phyloP scores from a whole-genome alignment of 1,140 invertebrate species.

The Heliconius himera region DNA sequence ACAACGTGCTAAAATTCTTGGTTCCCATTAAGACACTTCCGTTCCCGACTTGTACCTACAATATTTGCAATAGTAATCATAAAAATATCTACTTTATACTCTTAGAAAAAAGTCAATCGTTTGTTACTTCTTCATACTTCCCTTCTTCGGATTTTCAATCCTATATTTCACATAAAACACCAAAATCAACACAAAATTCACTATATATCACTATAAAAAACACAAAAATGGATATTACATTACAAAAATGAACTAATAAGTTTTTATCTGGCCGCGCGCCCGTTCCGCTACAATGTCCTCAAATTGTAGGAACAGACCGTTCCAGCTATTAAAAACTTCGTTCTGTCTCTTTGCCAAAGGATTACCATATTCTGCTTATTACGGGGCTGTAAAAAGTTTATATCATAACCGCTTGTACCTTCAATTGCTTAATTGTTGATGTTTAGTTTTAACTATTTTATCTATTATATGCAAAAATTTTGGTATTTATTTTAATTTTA shows the following conservation, averaged over 20 bases:
- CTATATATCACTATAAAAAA: background rate
- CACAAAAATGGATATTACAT: background rate
- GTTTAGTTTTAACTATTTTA: background rate
- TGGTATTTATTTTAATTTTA: too few relatives aligned
- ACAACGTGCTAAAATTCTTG: too few relatives aligned
- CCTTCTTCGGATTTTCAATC: too few relatives aligned
- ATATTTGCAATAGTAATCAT: too few relatives aligned
- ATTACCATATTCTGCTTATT: constrained; percentile 37
- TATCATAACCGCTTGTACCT: constrained; percentile 8
- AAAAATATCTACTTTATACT: too few relatives aligned
- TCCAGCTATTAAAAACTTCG: constrained; percentile 33
- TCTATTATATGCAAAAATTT: too few relatives aligned
- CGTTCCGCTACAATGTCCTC: constrained; percentile 27
- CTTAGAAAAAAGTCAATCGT: too few relatives aligned
- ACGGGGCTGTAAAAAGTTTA: constrained; percentile 29
- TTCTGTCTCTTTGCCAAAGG: constrained; percentile 31
- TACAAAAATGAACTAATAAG: constrained; percentile 28
- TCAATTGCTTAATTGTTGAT: constrained; percentile 18
- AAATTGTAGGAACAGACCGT: constrained; percentile 33
- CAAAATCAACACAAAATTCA: background rate
- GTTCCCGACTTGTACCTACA: too few relatives aligned
- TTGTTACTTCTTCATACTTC: too few relatives aligned
- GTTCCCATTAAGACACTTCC: too few relatives aligned
- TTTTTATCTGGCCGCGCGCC: constrained; percentile 26
- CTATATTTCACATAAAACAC: too few relatives aligned